Conservation (phyloP, 2,797 vertebrate species). For the Onychomys torridus region DNA sequence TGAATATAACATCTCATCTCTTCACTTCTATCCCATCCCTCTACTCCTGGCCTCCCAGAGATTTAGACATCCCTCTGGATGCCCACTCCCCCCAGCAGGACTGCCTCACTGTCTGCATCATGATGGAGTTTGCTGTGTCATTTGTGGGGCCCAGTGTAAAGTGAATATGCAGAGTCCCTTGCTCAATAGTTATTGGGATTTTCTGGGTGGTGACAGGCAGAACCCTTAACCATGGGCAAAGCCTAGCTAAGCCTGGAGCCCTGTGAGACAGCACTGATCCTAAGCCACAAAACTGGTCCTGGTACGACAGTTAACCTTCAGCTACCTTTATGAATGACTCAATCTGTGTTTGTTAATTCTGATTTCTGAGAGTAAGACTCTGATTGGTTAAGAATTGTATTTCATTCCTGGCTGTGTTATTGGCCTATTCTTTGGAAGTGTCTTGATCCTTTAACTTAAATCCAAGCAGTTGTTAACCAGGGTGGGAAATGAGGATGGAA, state of each 20-base stretch:
- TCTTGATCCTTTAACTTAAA: not conserved
- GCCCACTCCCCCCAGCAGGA: not conserved
- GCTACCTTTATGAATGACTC: not conserved
- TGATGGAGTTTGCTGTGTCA: not conserved
- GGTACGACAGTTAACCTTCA: not conserved
- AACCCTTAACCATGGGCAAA: not conserved
- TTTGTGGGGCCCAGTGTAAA: not conserved
- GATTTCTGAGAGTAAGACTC: not conserved
- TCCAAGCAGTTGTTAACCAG: not conserved
- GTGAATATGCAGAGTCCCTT: not conserved
- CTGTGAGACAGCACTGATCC: not conserved
- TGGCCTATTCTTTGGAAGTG: not conserved
- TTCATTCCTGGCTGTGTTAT: not conserved
- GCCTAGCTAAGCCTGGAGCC: not conserved
- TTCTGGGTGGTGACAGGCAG: not conserved
- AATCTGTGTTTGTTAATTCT: not conserved
- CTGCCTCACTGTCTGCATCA: not conserved
- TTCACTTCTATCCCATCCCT: not conserved
- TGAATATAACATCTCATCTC: not conserved
- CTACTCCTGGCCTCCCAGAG: not conserved
- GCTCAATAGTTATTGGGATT: conserved; percentile 13
- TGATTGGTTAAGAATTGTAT: not conserved
- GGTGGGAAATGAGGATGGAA: not conserved
- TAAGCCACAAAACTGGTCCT: not conserved
- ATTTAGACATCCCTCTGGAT: conserved; percentile 24